Conservation (phyloP, 2,797 vertebrate species). For the Coreius guichenoti region DNA sequence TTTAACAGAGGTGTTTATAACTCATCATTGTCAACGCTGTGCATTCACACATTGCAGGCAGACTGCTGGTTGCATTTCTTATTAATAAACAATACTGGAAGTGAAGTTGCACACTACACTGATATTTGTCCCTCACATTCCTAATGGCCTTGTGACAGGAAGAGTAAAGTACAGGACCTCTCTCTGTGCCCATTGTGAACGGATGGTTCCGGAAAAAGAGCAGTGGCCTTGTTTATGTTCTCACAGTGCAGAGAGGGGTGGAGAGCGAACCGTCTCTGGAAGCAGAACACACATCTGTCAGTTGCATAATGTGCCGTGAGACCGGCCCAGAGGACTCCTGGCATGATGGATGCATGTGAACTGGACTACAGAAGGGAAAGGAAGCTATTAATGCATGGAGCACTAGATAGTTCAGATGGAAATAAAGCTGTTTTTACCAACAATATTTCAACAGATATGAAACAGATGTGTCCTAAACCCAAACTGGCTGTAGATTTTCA, state of each 20-base stretch:
- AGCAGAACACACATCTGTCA: conserved; percentile 62
- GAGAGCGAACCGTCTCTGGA: conserved; percentile 49
- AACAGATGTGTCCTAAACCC: conserved; percentile 12
- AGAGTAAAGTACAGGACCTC: conserved; percentile 34
- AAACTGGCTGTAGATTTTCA: neutral
- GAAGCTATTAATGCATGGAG: conserved; percentile 22
- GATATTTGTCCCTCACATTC: conserved; percentile 22
- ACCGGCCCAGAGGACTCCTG: conserved; percentile 38
- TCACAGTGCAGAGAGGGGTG: conserved; percentile 43
- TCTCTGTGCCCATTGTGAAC: conserved; percentile 23
- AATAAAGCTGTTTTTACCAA: conserved; percentile 2
- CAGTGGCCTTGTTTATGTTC: conserved; percentile 55
- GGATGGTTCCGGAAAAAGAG: conserved; percentile 48
- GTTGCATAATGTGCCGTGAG: conserved; percentile 59
- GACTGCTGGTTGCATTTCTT: neutral
- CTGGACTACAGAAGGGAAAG: conserved; percentile 9
- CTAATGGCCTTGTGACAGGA: conserved; percentile 41
- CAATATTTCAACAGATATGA: conserved; percentile 5
- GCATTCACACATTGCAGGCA: neutral
- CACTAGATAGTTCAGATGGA: conserved; percentile 13
- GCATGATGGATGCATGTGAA: conserved; percentile 49
- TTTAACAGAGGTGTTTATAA: neutral
- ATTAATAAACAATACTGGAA: conserved; percentile 1
- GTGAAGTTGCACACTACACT: neutral
- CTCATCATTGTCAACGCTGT: neutral